A percentile compares a stretch with the other conserved stretches of the same genome.
These are phyloP conservation scores for Marmota flaviventris DNA, from an alignment of 2,113 vertebrate species.

Conservation along the genomic window DNA sequence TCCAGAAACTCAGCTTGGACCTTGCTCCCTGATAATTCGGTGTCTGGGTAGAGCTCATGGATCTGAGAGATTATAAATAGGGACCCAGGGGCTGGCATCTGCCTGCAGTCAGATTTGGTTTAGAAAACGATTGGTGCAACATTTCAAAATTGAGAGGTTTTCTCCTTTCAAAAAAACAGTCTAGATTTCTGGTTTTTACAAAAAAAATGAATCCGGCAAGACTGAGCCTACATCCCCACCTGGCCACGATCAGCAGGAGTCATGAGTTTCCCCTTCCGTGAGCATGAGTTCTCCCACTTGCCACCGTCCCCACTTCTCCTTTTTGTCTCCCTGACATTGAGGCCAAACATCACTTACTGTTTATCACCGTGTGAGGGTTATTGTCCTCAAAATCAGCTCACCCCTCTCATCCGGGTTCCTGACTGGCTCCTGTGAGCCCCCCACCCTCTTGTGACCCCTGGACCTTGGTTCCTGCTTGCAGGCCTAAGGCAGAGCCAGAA, in stretches of 20 bases:
- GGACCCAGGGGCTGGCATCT: not conserved
- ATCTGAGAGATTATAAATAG: not conserved
- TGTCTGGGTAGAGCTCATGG: not conserved
- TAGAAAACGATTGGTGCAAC: not conserved
- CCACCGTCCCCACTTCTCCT: not conserved
- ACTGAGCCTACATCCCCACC: not conserved
- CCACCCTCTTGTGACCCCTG: not conserved
- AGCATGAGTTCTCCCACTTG: not conserved
- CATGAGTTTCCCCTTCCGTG: accelerated
- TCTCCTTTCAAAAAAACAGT: not conserved
- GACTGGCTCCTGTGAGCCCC: not conserved
- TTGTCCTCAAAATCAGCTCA: not conserved
- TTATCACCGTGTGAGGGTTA: not conserved
- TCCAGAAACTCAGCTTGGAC: not conserved
- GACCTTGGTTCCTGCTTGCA: not conserved
- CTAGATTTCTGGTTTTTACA: not conserved
- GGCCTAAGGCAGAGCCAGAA: not conserved
- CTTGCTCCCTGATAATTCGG: not conserved
- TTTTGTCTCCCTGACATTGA: not conserved
- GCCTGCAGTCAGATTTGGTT: not conserved
- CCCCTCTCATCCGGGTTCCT: not conserved
- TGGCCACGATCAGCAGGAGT: not conserved
- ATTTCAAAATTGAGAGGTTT: not conserved
- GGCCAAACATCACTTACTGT: not conserved
- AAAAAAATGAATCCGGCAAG: not conserved